Conservation (phyloP, 2,797 vertebrate genomes). For the Acrossocheilus wenchowensis region DNA sequence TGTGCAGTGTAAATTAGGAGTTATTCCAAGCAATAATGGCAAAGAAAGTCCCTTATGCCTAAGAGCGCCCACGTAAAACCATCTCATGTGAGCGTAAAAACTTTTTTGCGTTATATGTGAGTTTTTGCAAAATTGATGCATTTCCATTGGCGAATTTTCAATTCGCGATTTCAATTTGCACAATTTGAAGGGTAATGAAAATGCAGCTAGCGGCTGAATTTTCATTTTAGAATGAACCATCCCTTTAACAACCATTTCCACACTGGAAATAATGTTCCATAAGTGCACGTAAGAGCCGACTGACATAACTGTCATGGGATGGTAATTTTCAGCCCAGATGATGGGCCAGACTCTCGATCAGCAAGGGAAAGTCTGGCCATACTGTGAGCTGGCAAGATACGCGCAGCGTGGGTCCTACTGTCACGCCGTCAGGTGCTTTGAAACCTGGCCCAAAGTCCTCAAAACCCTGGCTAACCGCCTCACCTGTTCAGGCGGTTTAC, state of each 20-base stretch:
- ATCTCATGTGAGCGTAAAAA: not conserved
- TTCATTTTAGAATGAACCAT: not conserved
- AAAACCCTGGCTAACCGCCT: conserved; percentile 10
- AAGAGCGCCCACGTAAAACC: not conserved
- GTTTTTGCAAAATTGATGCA: not conserved
- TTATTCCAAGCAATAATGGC: not conserved
- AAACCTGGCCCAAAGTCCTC: conserved; percentile 7
- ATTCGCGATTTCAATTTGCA: not conserved
- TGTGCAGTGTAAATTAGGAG: not conserved
- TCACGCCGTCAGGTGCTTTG: conserved; percentile 31
- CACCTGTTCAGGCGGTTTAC: conserved; percentile 23
- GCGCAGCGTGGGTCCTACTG: conserved; percentile 16
- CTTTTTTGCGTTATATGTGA: not conserved
- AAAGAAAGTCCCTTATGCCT: not conserved
- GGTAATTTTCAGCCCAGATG: conserved; percentile 23
- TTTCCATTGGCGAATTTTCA: not conserved
- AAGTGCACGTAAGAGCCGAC: not conserved
- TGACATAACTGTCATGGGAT: conserved; percentile 12
- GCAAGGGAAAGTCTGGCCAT: conserved; percentile 35
- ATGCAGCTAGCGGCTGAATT: not conserved
- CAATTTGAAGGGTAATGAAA: not conserved
- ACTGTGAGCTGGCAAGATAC: conserved; percentile 31
- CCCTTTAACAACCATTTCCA: not conserved
- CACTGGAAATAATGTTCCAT: not conserved
- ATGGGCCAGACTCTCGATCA: conserved; percentile 29